These are phyloP conservation scores for Dolichoris vasculosae DNA, from an alignment of 1,140 invertebrate species.

Conservation along the genomic window DNA sequence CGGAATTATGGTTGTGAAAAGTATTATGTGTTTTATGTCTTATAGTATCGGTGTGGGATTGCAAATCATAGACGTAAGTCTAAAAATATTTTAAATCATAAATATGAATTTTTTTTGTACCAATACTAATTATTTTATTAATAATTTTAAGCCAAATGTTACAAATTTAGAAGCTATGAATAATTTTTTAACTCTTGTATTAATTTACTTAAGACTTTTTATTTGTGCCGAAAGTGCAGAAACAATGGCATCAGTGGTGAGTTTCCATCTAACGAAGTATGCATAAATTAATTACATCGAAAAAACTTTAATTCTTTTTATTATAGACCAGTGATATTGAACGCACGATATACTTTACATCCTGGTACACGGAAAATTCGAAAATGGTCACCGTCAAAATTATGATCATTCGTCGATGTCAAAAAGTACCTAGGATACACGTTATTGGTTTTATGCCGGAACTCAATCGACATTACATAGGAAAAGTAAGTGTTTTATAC, in stretches of 20 bases:
- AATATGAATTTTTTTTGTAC: not conserved
- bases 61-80: conserved; percentile 22
- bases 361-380: not conserved
- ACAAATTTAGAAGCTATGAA: not conserved
- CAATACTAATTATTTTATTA: not conserved
- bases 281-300: not conserved
- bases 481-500: not conserved
- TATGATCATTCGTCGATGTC: conserved; percentile 31
- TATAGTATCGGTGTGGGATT: conserved; percentile 11
- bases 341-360: not conserved
- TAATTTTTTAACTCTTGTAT: not conserved
- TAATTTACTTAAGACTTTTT: conserved; percentile 15
- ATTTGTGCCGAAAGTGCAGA: conserved; percentile 38
- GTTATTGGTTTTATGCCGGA: conserved; percentile 29
- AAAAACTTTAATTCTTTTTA: not conserved
- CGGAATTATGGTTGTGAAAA: conserved; percentile 6
- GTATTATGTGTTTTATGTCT: not conserved
- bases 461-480: conserved; percentile 12
- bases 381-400: not conserved
- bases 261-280: not conserved
- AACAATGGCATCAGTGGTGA: conserved; percentile 14
- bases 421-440: conserved; percentile 22
- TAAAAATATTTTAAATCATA: not conserved
- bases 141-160: conserved; percentile 20
- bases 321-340: not conserved